A percentile compares a stretch with the other conserved stretches of the same genome.
Conservation (phyloP, 1,140 invertebrate species). For the Aphaenogaster floridana region DNA sequence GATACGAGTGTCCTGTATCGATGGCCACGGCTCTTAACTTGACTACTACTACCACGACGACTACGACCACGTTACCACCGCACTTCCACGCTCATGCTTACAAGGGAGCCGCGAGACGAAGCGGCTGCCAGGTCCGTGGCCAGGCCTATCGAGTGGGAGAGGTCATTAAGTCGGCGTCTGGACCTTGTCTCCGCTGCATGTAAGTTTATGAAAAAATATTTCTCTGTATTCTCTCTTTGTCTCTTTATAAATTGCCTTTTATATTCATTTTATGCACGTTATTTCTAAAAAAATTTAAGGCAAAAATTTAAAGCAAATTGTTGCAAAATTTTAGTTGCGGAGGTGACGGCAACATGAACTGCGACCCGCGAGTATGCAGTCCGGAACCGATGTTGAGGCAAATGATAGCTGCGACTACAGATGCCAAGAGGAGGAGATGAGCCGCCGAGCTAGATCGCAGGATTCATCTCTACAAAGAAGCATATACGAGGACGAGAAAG, state of each 20-base stretch:
- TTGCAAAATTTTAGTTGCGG: constrained; percentile 91
- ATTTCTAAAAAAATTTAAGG: background rate
- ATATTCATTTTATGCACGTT: background rate
- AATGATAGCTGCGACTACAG: constrained; percentile 93
- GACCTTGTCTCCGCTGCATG: constrained; percentile 97
- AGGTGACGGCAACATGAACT: constrained; percentile 96
- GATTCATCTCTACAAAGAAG: constrained; percentile 58
- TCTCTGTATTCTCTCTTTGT: background rate
- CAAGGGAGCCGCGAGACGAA: constrained; percentile 90
- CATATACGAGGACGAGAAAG: constrained; percentile 52
- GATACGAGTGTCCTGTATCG: constrained; percentile 96
- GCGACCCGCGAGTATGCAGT: constrained; percentile 95
- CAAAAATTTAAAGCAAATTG: constrained; percentile 22
- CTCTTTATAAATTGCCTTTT: background rate
- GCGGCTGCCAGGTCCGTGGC: constrained; percentile 94
- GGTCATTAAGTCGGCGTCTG: constrained; percentile 93
- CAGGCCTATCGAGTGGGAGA: constrained; percentile 94
- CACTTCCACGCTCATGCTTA: constrained; percentile 93
- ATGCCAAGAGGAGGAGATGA: constrained; percentile 91
- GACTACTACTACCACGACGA: constrained; percentile 94
- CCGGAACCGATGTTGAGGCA: constrained; percentile 95
- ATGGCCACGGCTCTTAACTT: constrained; percentile 93
- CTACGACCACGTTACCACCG: constrained; percentile 94
- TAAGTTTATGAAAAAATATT: constrained; percentile 88
- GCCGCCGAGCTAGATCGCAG: constrained; percentile 75